These are phyloP conservation scores for Coelopa pilipes DNA, from an alignment of 2,888 invertebrate genomes.

Conservation along the genomic window DNA sequence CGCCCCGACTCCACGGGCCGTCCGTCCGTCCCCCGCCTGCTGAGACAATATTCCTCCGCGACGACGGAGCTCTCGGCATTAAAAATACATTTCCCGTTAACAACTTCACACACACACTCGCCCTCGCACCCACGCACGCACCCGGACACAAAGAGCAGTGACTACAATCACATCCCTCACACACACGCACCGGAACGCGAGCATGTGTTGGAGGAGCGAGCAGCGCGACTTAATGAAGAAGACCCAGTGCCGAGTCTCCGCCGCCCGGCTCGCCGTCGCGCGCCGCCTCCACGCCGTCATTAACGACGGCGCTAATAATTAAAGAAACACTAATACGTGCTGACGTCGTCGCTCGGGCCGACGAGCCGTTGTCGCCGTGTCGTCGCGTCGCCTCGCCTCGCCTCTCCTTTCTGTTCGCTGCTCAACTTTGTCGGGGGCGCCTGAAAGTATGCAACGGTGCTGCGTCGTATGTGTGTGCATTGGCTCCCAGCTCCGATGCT, in stretches of 20 bases:
- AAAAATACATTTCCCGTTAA: constrained; percentile 39
- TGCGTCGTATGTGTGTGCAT: constrained; percentile 8
- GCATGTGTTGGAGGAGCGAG: not conserved
- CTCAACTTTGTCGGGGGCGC: constrained; percentile 14
- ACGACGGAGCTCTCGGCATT: constrained; percentile 30
- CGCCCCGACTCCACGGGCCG: not conserved
- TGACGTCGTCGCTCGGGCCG: constrained; percentile 28
- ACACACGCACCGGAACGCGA: not conserved
- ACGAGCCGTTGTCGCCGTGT: constrained; percentile 43
- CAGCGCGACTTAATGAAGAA: constrained; percentile 26
- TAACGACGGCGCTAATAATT: constrained; percentile 55
- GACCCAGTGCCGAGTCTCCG: constrained; percentile 1
- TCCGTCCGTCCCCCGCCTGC: not conserved
- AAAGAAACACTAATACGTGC: constrained; percentile 56
- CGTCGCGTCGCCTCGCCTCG: constrained; percentile 23
- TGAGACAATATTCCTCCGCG: constrained; percentile 16
- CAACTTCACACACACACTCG: constrained; percentile 9
- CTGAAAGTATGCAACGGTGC: constrained; percentile 21
- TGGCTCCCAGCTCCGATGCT: constrained; percentile 19
- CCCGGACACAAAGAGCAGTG: constrained; percentile 4
- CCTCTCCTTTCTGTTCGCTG: not conserved
- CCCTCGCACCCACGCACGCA: not conserved
- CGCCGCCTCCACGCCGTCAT: constrained; percentile 37
- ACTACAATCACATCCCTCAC: not conserved
- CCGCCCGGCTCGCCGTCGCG: constrained; percentile 6